These are phyloP conservation scores for Lasioglossum marginatum DNA, from an alignment of 2,888 invertebrate species.

Conservation along the genomic window DNA sequence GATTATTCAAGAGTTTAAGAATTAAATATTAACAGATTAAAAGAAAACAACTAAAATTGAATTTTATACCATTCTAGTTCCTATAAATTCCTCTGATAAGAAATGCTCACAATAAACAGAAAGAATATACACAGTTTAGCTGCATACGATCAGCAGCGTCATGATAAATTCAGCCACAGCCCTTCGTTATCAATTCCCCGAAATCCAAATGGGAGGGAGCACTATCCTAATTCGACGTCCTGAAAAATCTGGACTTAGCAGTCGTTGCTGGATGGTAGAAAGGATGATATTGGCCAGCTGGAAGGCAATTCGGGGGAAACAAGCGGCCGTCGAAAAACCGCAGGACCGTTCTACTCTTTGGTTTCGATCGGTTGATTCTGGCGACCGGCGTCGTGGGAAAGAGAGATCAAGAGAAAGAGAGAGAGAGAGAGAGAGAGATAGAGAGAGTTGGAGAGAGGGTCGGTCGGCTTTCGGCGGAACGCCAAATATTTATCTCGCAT, in stretches of 20 bases:
- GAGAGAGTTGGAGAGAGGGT: conserved; percentile 6
- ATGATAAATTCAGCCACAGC: neutral
- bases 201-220: neutral
- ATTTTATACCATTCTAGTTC: neutral
- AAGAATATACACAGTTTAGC: neutral
- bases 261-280: conserved; percentile 7
- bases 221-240: neutral
- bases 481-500: conserved; percentile 68
- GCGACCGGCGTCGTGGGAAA: conserved; percentile 40
- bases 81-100: neutral
- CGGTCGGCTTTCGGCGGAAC: conserved; percentile 57
- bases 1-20: no score
- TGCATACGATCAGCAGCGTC: neutral
- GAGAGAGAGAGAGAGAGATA: neutral
- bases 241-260: conserved; percentile 17
- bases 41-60: no score
- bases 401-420: neutral
- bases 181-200: neutral
- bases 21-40: no score
- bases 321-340: conserved; percentile 46
- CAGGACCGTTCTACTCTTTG: conserved; percentile 47
- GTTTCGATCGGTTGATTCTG: conserved; percentile 61
- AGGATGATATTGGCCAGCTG: conserved; percentile 32
- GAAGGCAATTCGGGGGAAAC: conserved; percentile 48
- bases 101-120: neutral